Evolutionary conservation across 2,113 vertebrate genomes (phyloP).

Genomic region (Oryzias celebensis): DNA sequence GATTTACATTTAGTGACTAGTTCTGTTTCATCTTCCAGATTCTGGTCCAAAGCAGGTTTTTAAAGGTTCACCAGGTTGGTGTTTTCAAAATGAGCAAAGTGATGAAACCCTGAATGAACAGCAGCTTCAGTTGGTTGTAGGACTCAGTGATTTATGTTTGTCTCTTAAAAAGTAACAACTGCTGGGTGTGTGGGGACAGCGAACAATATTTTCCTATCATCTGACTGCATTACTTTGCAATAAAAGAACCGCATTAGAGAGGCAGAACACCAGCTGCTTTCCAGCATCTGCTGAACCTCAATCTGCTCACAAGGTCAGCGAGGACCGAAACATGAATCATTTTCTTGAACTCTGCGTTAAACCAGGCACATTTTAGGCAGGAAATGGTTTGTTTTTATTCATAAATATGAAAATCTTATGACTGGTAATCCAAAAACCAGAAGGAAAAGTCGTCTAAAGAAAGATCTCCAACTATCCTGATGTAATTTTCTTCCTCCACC

Average conservation of each 20-base stretch:
- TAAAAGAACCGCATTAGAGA: constrained; percentile 18
- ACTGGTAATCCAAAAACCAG: too few species aligned
- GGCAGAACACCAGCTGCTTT: constrained; percentile 29
- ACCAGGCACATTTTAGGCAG: too few species aligned
- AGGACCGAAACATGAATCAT: background rate
- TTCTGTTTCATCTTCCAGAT: too few species aligned
- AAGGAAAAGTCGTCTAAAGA: too few species aligned
- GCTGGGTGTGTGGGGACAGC: constrained; percentile 22
- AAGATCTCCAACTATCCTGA: too few species aligned
- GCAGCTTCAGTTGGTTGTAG: background rate
- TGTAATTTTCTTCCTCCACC: too few species aligned
- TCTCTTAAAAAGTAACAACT: constrained; percentile 34
- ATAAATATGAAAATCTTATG: too few species aligned
- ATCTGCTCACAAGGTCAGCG: constrained; percentile 18
- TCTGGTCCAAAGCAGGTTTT: background rate
- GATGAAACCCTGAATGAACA: background rate
- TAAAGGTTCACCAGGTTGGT: background rate
- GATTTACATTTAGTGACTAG: too few species aligned
- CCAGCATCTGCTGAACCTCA: constrained; percentile 34
- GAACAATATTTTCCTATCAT: constrained; percentile 40
- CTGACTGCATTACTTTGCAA: constrained; percentile 15
- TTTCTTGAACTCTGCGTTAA: too few species aligned
- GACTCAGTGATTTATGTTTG: background rate
- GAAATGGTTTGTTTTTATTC: too few species aligned
- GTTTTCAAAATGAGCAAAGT: too few species aligned